phyloP scores from a whole-genome alignment of 2,113 vertebrate genomes.

The Lagopus muta region DNA sequence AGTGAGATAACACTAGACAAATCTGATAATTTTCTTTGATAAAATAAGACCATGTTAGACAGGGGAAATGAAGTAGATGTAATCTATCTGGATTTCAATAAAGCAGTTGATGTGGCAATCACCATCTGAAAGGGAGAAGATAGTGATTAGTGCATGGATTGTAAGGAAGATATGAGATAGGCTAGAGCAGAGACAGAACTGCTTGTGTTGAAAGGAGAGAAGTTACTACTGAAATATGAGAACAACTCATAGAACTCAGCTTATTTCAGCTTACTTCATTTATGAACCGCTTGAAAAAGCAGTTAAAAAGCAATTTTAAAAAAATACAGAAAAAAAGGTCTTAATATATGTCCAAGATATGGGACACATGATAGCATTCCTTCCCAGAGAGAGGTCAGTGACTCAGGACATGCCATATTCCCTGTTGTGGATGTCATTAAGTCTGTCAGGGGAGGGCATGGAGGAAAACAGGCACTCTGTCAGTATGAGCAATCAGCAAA shows the following conservation, averaged over 20 bases:
- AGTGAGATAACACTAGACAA: neutral
- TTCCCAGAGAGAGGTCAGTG: neutral
- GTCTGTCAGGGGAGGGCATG: accelerated
- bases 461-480: neutral
- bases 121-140: neutral
- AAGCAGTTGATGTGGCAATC: slow-evolving; percentile 18
- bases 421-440: neutral
- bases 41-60: neutral
- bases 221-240: neutral
- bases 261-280: neutral
- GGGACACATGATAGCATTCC: neutral
- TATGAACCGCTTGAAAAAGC: neutral
- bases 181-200: neutral
- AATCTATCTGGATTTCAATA: neutral
- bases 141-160: neutral
- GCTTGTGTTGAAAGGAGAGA: neutral
- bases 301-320: too few species aligned
- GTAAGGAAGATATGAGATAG: neutral
- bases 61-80: slow-evolving; percentile 12
- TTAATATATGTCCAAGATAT: neutral
- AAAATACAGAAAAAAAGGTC: too few species aligned
- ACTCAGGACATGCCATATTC: neutral
- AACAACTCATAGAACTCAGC: neutral
- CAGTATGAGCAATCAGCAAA: neutral
- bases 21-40: slow-evolving; percentile 29